Evolutionary conservation across 1,140 invertebrate species (phyloP).

Genomic region (Zaprionus ghesquierei): DNA sequence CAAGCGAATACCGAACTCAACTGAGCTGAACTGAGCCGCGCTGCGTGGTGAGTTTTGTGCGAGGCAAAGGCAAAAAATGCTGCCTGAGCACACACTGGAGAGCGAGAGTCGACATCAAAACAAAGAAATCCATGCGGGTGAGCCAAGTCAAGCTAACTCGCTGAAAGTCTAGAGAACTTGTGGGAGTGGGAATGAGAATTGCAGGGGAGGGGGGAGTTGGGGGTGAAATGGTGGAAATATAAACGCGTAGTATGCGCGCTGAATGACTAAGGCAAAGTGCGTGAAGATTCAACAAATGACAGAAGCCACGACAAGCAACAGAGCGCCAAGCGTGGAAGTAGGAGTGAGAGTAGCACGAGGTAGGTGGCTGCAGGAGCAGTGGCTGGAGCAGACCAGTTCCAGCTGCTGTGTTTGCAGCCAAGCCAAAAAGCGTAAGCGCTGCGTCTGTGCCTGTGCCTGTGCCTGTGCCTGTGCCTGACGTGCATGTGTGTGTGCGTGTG

Average conservation of each 20-base stretch:
- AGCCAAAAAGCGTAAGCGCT: slow-evolving; percentile 72
- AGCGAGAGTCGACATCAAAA: slow-evolving; percentile 67
- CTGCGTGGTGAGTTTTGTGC: slow-evolving; percentile 65
- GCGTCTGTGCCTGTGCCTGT: slow-evolving; percentile 42
- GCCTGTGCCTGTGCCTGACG: slow-evolving; percentile 41
- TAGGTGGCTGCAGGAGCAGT: neutral
- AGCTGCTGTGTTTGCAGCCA: slow-evolving; percentile 40
- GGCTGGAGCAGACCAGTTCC: slow-evolving; percentile 4
- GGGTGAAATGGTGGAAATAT: slow-evolving; percentile 24
- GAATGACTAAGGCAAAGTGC: slow-evolving; percentile 66
- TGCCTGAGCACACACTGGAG: slow-evolving; percentile 36
- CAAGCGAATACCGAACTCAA: slow-evolving; percentile 29
- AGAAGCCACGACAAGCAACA: slow-evolving; percentile 57
- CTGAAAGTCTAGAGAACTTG: slow-evolving; percentile 11
- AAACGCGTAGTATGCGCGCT: slow-evolving; percentile 49
- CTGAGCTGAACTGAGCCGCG: neutral
- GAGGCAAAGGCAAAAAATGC: slow-evolving; percentile 14
- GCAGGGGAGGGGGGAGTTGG: neutral
- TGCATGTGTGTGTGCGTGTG: slow-evolving; percentile 4
- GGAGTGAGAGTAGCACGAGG: neutral
- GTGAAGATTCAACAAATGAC: slow-evolving; percentile 77
- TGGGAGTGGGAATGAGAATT: neutral
- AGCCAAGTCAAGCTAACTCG: slow-evolving; percentile 49
- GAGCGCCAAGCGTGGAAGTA: slow-evolving; percentile 33
- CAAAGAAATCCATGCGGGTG: slow-evolving; percentile 61